Evolutionary conservation across 2,113 vertebrate species (phyloP).

Genomic region (Menidia beryllina): DNA sequence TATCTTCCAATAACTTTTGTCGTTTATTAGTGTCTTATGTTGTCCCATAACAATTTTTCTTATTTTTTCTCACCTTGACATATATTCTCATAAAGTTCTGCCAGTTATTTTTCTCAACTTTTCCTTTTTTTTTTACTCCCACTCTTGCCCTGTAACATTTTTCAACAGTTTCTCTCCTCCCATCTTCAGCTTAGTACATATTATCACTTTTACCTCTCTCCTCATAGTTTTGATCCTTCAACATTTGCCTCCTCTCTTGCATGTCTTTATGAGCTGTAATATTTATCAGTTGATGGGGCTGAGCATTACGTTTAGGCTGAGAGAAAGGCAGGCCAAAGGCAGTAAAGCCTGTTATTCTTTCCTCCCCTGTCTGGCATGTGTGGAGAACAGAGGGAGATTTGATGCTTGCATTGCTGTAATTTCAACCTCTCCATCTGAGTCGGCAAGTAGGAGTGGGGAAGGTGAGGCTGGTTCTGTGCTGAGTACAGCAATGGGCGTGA

Average conservation of each 20-base stretch:
- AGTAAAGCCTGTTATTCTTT: conserved; percentile 72
- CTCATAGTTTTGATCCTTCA: conserved; percentile 22
- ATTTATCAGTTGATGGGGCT: conserved; percentile 57
- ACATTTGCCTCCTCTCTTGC: conserved; percentile 12
- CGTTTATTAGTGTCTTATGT: not conserved
- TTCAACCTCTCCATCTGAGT: conserved; percentile 54
- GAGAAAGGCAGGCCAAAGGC: conserved; percentile 34
- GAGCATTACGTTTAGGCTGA: conserved; percentile 28
- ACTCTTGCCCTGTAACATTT: conserved; percentile 13
- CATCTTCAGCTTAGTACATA: conserved; percentile 12
- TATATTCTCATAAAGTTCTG: conserved; percentile 13
- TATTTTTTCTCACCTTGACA: not conserved
- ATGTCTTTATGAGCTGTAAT: conserved; percentile 57
- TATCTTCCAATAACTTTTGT: not conserved
- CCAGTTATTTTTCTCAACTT: not conserved
- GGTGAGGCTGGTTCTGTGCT: conserved; percentile 46
- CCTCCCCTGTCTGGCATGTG: conserved; percentile 76
- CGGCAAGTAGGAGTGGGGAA: conserved; percentile 33
- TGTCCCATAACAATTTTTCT: no score
- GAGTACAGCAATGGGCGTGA: conserved; percentile 18
- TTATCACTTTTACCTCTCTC: conserved; percentile 18
- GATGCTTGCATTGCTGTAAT: conserved; percentile 65
- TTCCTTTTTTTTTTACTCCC: conserved; percentile 5
- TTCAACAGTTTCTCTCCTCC: conserved; percentile 12
- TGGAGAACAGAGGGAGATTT: conserved; percentile 71